Evolutionary conservation across 2,888 invertebrate genomes (phyloP), one percentile per base, ranked within the genome.

Genomic region (Drosophila falleni): DNA sequence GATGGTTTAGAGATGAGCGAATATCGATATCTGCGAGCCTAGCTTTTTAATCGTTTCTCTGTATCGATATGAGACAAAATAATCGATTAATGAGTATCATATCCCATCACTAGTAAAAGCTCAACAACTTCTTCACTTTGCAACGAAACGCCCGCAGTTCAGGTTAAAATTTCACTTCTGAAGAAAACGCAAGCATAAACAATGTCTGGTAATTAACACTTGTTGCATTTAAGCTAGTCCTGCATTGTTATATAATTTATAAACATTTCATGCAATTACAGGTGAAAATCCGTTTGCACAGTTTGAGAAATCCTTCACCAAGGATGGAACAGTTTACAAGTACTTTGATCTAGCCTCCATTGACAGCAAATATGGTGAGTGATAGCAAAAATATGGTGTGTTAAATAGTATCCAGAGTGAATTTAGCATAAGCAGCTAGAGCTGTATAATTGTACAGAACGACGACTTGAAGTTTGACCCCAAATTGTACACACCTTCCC

Each of bases 331-430:
- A 1, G 79, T 83, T 13, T 97, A 94, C 92, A 95, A 95, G 67
- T 99, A 96, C 91, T 99, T 95, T 92, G 97, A 98, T 91, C 89
- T 98, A 50, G 91, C 95, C 5, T 93, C 94, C 11, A 94, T 98
- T 39, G 96, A 97, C 68, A 92, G 94, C 37, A 95, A 97, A 93
- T 98, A 97, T 94, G 96, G 98, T 98, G 94, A 95, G 95, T n/a
- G n/a, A 2, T 19, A 19, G 19, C 19, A 19, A 19, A 19, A 19
- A 19, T 19, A 19, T 19, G 19, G 19, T 19, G 19, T 19, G 19
- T 19, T 19, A 19, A 19, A 19, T 19, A 19, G 16, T 54, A 16
- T n/a, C n/a, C 29, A 44, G 10, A 44, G 26, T 53, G 15, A 39
- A 53, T 37, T 39, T 1, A 39, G 26, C 39, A 53, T 37, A 53